Percentiles rank a stretch among this genome's conserved stretches.
phyloP scores from a whole-genome alignment of 2,888 invertebrate genomes.

The Antheraea yamamai region DNA sequence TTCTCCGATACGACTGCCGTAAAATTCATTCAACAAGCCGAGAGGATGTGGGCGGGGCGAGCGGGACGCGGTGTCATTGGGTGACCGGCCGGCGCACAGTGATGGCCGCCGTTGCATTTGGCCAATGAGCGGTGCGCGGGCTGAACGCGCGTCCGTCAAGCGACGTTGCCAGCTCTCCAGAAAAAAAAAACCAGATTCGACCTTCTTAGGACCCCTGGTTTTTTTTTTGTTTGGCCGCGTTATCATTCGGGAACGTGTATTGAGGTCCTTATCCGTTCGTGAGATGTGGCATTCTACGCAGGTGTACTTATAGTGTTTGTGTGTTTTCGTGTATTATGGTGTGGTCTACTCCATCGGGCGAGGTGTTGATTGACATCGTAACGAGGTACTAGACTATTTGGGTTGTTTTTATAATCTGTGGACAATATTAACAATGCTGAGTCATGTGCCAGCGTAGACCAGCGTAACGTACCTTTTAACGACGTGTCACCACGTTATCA shows the following conservation, averaged over 20 bases:
- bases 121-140: constrained; percentile 78
- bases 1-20: constrained; percentile 68
- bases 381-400: constrained; percentile 61
- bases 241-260: constrained; percentile 77
- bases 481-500: constrained; percentile 9
- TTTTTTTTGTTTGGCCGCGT: constrained; percentile 80
- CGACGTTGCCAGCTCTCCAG: constrained; percentile 80
- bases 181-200: constrained; percentile 81
- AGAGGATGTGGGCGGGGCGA: constrained; percentile 79
- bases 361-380: constrained; percentile 77
- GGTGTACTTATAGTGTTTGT: constrained; percentile 67
- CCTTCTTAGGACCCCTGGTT: constrained; percentile 80
- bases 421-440: constrained; percentile 12
- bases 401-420: constrained; percentile 15
- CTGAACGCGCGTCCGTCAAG: constrained; percentile 78
- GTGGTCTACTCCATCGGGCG: constrained; percentile 77
- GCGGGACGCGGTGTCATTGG: constrained; percentile 78
- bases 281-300: constrained; percentile 69
- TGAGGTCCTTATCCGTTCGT: constrained; percentile 72
- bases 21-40: constrained; percentile 74
- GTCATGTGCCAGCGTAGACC: constrained; percentile 38
- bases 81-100: constrained; percentile 59
- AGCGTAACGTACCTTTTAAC: constrained; percentile 1
- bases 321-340: constrained; percentile 73
- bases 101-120: constrained; percentile 79